These are phyloP conservation scores for Halichondria panicea DNA, from an alignment of 37 sponge, comb jelly and placozoan genomes.

Conservation along the genomic window DNA sequence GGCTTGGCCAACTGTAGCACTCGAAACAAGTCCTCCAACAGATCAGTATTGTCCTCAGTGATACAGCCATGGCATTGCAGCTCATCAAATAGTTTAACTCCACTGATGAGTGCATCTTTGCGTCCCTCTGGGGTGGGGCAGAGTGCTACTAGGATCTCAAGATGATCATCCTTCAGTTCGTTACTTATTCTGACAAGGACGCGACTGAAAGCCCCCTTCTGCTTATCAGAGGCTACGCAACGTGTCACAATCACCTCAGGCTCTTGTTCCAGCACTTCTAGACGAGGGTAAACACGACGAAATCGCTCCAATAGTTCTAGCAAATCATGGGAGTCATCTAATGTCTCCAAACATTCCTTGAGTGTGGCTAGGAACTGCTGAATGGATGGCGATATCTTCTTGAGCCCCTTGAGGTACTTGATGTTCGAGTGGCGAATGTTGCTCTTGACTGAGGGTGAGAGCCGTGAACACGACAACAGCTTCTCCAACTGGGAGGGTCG, in stretches of 20 bases:
- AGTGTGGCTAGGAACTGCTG: background rate
- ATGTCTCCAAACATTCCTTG: no score
- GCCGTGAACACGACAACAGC: background rate
- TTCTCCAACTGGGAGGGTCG: conserved; percentile 7
- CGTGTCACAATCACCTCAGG: background rate
- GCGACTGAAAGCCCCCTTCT: background rate
- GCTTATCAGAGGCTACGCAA: background rate
- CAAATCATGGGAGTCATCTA: no score
- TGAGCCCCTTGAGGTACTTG: conserved; percentile 8
- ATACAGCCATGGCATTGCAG: conserved; percentile 38
- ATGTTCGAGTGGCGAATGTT: background rate
- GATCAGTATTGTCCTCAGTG: conserved; percentile 23
- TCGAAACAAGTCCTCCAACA: conserved; percentile 20
- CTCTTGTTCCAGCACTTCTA: background rate
- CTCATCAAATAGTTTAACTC: conserved; percentile 22
- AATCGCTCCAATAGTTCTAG: no score
- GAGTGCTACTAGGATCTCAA: conserved; percentile 27
- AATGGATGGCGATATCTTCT: background rate
- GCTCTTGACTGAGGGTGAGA: background rate
- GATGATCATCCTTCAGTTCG: background rate
- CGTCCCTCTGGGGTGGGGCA: conserved; percentile 11
- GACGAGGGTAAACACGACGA: no score
- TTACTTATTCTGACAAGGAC: conserved; percentile 16
- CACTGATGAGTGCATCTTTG: conserved; percentile 7
- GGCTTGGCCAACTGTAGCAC: conserved; percentile 17